Evolutionary conservation across 2,888 invertebrate genomes (phyloP).

Genomic region (Leucophora obtusa): DNA sequence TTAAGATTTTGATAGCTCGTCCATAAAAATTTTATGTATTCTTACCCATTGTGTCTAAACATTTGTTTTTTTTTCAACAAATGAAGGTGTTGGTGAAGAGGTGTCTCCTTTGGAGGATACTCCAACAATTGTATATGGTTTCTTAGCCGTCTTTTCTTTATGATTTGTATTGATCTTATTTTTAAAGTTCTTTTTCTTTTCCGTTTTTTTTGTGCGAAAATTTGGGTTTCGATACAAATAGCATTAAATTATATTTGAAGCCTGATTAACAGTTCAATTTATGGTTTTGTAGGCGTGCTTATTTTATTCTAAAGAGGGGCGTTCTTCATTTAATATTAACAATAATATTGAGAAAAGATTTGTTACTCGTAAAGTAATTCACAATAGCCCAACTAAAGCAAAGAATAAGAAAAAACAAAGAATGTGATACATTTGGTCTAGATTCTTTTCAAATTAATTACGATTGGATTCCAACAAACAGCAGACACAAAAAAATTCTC

Average conservation of each 20-base stretch:
- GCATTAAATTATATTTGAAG: constrained; percentile 69
- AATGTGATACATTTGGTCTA: constrained; percentile 60
- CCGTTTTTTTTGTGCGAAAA: constrained; percentile 54
- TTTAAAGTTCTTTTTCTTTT: not conserved
- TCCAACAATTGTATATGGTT: constrained; percentile 37
- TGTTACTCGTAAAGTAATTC: constrained; percentile 31
- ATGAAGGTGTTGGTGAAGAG: constrained; percentile 12
- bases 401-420: constrained; percentile 25
- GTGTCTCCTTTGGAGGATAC: constrained; percentile 19
- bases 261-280: constrained; percentile 70
- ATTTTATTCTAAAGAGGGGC: constrained; percentile 67
- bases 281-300: constrained; percentile 68
- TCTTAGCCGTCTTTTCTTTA: constrained; percentile 5
- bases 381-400: not conserved
- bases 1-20: too few species aligned
- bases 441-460: constrained; percentile 60
- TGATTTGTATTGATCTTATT: constrained; percentile 33
- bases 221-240: constrained; percentile 53
- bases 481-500: constrained; percentile 40
- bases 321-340: constrained; percentile 43
- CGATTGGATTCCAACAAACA: constrained; percentile 28
- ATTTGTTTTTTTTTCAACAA: not conserved
- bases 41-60: not conserved
- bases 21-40: too few species aligned
- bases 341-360: constrained; percentile 55